A percentile compares a stretch with the other conserved stretches of the same genome.
Evolutionary conservation across 1,140 invertebrate species (phyloP).

Genomic region (Mamestra configurata): DNA sequence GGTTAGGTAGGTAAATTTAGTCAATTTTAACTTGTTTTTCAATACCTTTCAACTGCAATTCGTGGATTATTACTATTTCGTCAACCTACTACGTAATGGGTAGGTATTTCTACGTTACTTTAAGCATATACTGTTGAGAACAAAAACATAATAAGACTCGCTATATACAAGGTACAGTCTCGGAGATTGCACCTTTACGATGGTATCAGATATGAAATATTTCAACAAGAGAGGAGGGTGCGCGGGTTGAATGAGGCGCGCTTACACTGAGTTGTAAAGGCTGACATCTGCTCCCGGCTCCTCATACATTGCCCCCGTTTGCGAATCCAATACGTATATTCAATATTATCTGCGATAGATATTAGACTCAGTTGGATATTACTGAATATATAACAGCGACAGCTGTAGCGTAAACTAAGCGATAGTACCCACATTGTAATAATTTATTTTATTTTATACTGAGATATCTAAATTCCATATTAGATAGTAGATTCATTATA

Average conservation of each 20-base stretch:
- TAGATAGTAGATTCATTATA: neutral
- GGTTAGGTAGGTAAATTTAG: too few relatives aligned
- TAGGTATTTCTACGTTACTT: too few relatives aligned
- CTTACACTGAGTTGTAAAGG: slow-evolving; percentile 42
- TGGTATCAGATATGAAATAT: slow-evolving; percentile 52
- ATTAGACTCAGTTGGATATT: slow-evolving; percentile 74
- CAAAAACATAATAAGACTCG: neutral
- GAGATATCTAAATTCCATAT: neutral
- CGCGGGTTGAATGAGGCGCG: slow-evolving; percentile 7
- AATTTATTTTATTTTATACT: neutral
- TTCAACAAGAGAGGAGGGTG: slow-evolving; percentile 40
- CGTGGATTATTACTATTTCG: too few relatives aligned
- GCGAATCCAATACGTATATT: slow-evolving; percentile 67
- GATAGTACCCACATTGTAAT: slow-evolving; percentile 31
- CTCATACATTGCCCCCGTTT: slow-evolving; percentile 47
- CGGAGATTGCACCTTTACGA: slow-evolving; percentile 37
- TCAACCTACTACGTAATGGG: too few relatives aligned
- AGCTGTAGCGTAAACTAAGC: slow-evolving; percentile 69
- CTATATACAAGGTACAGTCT: neutral
- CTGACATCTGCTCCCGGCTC: slow-evolving; percentile 55
- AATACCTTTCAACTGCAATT: too few relatives aligned
- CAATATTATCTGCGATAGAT: slow-evolving; percentile 69
- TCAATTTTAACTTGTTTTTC: too few relatives aligned
- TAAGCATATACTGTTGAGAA: too few relatives aligned
- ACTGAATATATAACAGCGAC: slow-evolving; percentile 71